Conservation (phyloP, 2,797 vertebrate species). For the Podarcis lilfordi region DNA sequence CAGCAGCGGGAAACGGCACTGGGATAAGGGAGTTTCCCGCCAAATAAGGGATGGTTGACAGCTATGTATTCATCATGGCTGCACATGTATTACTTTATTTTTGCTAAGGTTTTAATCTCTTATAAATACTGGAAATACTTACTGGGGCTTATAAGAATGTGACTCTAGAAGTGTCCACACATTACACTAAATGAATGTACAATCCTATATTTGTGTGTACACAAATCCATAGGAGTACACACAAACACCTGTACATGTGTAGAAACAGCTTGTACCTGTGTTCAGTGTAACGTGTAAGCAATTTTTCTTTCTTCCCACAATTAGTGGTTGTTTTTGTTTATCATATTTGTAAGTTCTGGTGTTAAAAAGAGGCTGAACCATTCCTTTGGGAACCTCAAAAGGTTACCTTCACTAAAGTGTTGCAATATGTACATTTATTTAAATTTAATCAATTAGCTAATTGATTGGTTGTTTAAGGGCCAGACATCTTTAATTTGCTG, state of each 20-base stretch:
- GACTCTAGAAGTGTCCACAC: too few species aligned
- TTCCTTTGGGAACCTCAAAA: conserved; percentile 16
- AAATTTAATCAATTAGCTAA: conserved; percentile 14
- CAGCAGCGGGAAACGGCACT: too few species aligned
- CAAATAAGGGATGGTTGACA: too few species aligned
- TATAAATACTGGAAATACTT: neutral
- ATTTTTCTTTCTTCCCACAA: neutral
- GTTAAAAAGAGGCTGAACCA: neutral
- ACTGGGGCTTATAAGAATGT: neutral
- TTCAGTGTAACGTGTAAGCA: too few species aligned
- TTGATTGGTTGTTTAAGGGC: conserved; percentile 16
- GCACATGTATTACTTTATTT: neutral
- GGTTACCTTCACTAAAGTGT: conserved; percentile 9
- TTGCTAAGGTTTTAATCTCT: neutral
- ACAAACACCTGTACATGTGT: too few species aligned
- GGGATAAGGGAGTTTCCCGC: too few species aligned
- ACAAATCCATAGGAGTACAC: too few species aligned
- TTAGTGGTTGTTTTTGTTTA: neutral
- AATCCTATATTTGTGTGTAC: too few species aligned
- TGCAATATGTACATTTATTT: conserved; percentile 15
- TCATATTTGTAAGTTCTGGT: neutral
- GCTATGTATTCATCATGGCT: neutral
- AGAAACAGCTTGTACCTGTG: too few species aligned
- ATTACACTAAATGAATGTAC: too few species aligned
- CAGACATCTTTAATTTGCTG: conserved; percentile 7